Evolutionary conservation across 2,113 vertebrate genomes (phyloP).

Genomic region (Telmatochromis brichardi): DNA sequence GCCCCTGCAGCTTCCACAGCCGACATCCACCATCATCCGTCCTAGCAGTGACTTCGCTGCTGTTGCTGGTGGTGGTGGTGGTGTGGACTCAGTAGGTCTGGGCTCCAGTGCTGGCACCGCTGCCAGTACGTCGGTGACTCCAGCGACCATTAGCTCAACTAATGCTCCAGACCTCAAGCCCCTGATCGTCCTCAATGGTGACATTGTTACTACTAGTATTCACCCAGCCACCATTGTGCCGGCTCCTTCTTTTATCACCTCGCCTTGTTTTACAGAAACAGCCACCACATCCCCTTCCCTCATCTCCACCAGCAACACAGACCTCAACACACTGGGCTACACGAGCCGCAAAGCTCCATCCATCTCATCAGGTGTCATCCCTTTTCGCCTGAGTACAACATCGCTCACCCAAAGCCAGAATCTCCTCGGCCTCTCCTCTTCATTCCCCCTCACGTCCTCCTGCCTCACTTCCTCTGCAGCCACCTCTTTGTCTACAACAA

Average conservation of each 20-base stretch:
- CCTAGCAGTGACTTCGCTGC: conserved; percentile 8
- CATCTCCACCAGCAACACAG: neutral
- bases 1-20: conserved; percentile 4
- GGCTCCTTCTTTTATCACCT: conserved; percentile 35
- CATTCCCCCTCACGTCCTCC: conserved; percentile 1
- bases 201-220: conserved; percentile 27
- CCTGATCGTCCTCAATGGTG: conserved; percentile 50
- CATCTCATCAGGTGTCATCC: conserved; percentile 18
- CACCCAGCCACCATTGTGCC: conserved; percentile 39
- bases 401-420: conserved; percentile 43
- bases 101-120: neutral
- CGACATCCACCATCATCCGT: neutral
- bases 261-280: conserved; percentile 32
- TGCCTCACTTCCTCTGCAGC: conserved; percentile 1
- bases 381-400: conserved; percentile 26
- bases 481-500: neutral
- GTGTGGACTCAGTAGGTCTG: neutral
- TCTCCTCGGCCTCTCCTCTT: conserved; percentile 5
- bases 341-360: conserved; percentile 2
- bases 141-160: neutral
- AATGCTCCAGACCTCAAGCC: conserved; percentile 44
- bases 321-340: conserved; percentile 11
- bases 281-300: conserved; percentile 22
- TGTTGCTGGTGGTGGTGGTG: neutral
- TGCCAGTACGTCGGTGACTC: conserved; percentile 1